Percentiles rank a stretch among this genome's conserved stretches.
Evolutionary conservation across 2,113 vertebrate genomes (phyloP).

Genomic region (Oxygymnocypris stewartii): DNA sequence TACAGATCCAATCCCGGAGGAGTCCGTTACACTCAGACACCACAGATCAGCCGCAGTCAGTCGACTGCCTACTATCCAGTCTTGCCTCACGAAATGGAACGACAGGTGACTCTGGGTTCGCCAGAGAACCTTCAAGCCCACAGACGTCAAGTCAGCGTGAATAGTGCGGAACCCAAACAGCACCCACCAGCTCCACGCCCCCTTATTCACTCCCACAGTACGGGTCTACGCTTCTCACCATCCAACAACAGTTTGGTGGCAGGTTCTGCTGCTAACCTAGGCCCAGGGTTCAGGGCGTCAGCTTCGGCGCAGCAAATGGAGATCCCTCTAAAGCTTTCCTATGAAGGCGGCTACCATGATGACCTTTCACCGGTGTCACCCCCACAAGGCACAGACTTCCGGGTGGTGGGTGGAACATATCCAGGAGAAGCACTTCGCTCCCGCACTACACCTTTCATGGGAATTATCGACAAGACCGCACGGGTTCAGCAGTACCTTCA

Average conservation of each 20-base stretch:
- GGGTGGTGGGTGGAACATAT: conserved; percentile 77
- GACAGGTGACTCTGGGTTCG: conserved; percentile 71
- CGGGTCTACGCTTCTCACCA: conserved; percentile 86
- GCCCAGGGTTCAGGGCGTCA: conserved; percentile 85
- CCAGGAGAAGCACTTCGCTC: conserved; percentile 88
- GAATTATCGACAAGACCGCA: conserved; percentile 89
- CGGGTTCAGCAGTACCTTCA: conserved; percentile 87
- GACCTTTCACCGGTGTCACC: conserved; percentile 87
- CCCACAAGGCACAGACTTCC: conserved; percentile 76
- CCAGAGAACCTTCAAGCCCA: conserved; percentile 84
- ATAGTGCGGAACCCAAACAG: conserved; percentile 80
- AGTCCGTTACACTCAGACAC: conserved; percentile 79
- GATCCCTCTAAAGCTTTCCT: conserved; percentile 83
- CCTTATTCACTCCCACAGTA: conserved; percentile 88
- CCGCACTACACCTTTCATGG: conserved; percentile 94
- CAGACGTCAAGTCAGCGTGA: conserved; percentile 83
- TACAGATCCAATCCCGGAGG: conserved; percentile 68
- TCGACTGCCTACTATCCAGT: conserved; percentile 91
- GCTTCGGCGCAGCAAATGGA: conserved; percentile 92
- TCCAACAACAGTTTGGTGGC: conserved; percentile 86
- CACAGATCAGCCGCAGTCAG: conserved; percentile 91
- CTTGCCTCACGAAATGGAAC: conserved; percentile 85
- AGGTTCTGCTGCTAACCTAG: conserved; percentile 74
- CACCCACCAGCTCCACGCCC: conserved; percentile 82
- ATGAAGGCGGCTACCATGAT: conserved; percentile 80